These are phyloP conservation scores for Schrankia costaestrigalis DNA, from an alignment of 2,888 invertebrate genomes.

Conservation along the genomic window DNA sequence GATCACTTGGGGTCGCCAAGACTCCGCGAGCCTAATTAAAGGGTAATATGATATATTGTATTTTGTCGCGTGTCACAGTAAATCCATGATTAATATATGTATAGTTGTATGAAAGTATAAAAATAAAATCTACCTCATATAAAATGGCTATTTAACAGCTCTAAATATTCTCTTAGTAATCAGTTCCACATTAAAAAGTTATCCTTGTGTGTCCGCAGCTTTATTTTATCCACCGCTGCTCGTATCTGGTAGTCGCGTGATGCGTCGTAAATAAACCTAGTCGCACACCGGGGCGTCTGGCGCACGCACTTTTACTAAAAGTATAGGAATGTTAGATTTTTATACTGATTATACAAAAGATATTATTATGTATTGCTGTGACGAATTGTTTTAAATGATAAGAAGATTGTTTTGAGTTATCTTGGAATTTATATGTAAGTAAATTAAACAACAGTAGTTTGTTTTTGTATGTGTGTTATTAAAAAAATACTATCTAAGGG, in stretches of 20 bases:
- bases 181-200: constrained; percentile 55
- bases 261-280: constrained; percentile 44
- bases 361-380: constrained; percentile 7
- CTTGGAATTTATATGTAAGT: too few relatives aligned
- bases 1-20: too few relatives aligned
- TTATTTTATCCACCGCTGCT: constrained; percentile 61
- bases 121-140: too few relatives aligned
- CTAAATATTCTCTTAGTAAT: constrained; percentile 16
- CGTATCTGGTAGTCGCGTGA: constrained; percentile 46
- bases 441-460: too few relatives aligned
- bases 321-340: constrained; percentile 13
- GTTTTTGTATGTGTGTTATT: too few relatives aligned
- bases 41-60: too few relatives aligned
- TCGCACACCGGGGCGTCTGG: constrained; percentile 17
- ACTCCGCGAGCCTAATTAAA: too few relatives aligned
- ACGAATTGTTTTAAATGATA: constrained; percentile 2
- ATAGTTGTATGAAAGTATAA: too few relatives aligned
- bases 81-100: too few relatives aligned
- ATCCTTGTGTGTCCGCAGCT: constrained; percentile 40
- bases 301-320: constrained; percentile 11
- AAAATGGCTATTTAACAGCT: constrained; percentile 17
- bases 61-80: too few relatives aligned
- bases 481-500: too few relatives aligned
- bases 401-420: too few relatives aligned
- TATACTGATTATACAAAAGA: constrained; percentile 10